Conservation (phyloP, 1,140 invertebrate species). For the Patella vulgata region DNA sequence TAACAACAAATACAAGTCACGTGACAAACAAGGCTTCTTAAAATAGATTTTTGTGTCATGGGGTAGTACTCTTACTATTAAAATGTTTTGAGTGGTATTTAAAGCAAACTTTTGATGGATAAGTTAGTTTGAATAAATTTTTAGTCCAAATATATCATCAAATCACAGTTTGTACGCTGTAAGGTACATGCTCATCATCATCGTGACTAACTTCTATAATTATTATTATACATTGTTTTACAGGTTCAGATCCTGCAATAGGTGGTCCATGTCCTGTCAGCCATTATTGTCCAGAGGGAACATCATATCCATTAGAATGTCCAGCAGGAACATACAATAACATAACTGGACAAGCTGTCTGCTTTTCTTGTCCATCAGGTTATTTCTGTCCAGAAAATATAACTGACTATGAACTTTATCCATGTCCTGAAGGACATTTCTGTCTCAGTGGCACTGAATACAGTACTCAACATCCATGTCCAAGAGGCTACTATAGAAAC, state of each 20-base stretch:
- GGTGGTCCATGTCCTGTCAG: conserved; percentile 60
- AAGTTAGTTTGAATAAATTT: too few species aligned
- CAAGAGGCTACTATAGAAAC: conserved; percentile 52
- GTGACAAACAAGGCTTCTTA: too few species aligned
- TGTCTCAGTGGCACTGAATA: conserved; percentile 55
- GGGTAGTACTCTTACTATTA: too few species aligned
- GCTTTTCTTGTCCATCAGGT: conserved; percentile 51
- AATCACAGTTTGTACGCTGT: too few species aligned
- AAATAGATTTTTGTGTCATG: not conserved
- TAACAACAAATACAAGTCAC: not conserved
- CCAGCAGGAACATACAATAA: conserved; percentile 60
- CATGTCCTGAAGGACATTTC: conserved; percentile 57
- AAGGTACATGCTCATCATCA: too few species aligned
- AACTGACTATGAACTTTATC: conserved; percentile 51
- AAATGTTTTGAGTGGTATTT: too few species aligned
- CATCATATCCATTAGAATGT: conserved; percentile 55
- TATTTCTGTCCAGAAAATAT: conserved; percentile 62
- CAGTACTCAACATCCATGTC: conserved; percentile 53
- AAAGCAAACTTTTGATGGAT: too few species aligned
- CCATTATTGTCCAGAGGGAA: conserved; percentile 60
- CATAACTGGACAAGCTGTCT: conserved; percentile 49
- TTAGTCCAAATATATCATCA: too few species aligned
- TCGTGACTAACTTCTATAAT: too few species aligned
- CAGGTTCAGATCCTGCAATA: conserved; percentile 46
- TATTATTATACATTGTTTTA: too few species aligned